Conservation (phyloP, 2,888 invertebrate species). For the Polylopha cassiicola region DNA sequence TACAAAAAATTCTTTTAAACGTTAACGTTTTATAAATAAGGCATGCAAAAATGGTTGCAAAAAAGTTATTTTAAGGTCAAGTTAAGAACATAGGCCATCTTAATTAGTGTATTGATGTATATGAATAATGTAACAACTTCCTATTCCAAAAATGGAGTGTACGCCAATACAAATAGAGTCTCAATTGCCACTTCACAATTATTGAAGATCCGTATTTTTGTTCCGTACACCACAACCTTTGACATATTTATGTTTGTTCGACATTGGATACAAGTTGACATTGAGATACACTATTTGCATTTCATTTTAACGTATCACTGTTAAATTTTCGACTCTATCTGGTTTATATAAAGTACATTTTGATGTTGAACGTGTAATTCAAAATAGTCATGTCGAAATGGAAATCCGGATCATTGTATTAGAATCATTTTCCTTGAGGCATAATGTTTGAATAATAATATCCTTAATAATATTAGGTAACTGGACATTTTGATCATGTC, state of each 20-base stretch:
- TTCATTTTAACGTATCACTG: conserved; percentile 23
- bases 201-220: conserved; percentile 27
- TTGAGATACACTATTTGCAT: conserved; percentile 32
- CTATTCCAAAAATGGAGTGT: neutral
- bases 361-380: too few species aligned
- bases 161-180: neutral
- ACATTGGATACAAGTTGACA: conserved; percentile 29
- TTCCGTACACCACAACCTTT: conserved; percentile 29
- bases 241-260: conserved; percentile 25
- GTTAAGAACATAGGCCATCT: too few species aligned
- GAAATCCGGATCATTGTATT: conserved; percentile 11
- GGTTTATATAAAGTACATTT: too few species aligned
- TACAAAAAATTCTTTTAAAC: too few species aligned
- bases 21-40: too few species aligned
- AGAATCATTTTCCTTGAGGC: conserved; percentile 10
- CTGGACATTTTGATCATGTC: neutral
- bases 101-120: too few species aligned
- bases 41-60: too few species aligned
- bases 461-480: conserved; percentile 2
- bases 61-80: too few species aligned
- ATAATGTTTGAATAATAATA: too few species aligned
- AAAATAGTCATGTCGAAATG: conserved; percentile 8
- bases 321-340: conserved; percentile 5
- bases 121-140: neutral
- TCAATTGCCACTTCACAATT: conserved; percentile 16